A percentile compares a stretch with the other conserved stretches of the same genome.
Conservation (phyloP, 1,140 invertebrate genomes). For the Copidosoma floridanum region DNA sequence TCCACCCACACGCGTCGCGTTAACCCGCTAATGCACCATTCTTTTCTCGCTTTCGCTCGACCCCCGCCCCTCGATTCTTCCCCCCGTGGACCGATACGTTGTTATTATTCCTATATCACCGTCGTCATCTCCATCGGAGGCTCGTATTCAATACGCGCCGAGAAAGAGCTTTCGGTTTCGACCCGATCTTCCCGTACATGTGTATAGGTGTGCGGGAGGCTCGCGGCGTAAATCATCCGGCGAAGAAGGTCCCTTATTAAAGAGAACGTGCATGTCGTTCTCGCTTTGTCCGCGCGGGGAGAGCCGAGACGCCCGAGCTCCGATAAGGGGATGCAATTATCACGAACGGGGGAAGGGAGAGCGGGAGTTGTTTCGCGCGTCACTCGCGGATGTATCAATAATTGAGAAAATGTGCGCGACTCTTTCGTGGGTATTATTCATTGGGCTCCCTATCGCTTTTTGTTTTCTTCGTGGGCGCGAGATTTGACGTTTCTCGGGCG, state of each 20-base stretch:
- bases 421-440: too few relatives aligned
- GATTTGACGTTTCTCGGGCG: too few relatives aligned
- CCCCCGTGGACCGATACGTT: too few relatives aligned
- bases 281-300: too few relatives aligned
- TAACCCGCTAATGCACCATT: conserved; percentile 16
- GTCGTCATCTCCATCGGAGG: conserved; percentile 21
- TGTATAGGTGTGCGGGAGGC: background rate
- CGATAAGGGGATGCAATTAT: conserved; percentile 23
- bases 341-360: background rate
- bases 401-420: conserved; percentile 7
- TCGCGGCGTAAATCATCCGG: conserved; percentile 16
- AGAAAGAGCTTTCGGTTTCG: background rate
- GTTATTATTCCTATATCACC: background rate
- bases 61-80: background rate
- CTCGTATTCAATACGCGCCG: conserved; percentile 22
- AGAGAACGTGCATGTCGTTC: too few relatives aligned
- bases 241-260: conserved; percentile 20
- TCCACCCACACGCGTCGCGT: conserved; percentile 24
- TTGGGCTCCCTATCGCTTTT: background rate
- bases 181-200: too few relatives aligned
- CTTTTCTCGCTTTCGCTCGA: conserved; percentile 21
- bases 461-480: too few relatives aligned
- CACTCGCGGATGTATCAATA: conserved; percentile 14
- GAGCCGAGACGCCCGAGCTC: background rate
- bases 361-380: background rate